Percentiles rank a stretch among this genome's conserved stretches.
Conservation (phyloP, 1,140 invertebrate species). For the Temnothorax curvispinosus region DNA sequence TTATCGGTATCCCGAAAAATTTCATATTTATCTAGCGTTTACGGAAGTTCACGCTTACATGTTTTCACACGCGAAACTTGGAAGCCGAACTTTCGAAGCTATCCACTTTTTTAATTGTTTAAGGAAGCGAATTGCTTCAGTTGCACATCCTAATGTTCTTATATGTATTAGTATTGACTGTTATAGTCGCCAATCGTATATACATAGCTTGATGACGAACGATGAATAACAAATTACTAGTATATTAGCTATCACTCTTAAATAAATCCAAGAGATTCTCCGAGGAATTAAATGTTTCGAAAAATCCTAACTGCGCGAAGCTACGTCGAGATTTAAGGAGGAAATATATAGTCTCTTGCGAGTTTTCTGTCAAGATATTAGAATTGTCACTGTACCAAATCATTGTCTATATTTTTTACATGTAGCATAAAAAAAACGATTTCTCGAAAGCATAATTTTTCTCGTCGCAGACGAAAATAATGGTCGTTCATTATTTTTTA, state of each 20-base stretch:
- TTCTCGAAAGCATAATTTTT: background rate
- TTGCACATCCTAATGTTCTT: background rate
- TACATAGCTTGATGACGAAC: background rate
- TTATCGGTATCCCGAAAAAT: background rate
- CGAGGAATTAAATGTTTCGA: no score
- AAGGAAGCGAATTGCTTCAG: background rate
- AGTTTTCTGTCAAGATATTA: background rate
- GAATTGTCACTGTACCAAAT: background rate
- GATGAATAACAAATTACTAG: background rate
- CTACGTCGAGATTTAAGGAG: background rate
- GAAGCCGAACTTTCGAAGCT: background rate
- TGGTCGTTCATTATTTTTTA: background rate
- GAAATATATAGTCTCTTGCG: background rate
- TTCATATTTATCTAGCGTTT: conserved; percentile 32
- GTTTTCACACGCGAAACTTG: background rate
- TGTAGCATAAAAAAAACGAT: background rate
- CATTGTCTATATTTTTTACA: background rate
- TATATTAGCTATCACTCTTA: no score
- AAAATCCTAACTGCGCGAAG: background rate
- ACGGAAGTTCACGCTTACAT: background rate
- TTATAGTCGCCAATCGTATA: no score
- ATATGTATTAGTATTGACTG: background rate
- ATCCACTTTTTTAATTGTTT: background rate
- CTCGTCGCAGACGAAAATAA: no score
- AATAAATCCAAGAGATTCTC: no score